phyloP scores from a whole-genome alignment of 2,113 vertebrate species.

The Cephalopterus ornatus region DNA sequence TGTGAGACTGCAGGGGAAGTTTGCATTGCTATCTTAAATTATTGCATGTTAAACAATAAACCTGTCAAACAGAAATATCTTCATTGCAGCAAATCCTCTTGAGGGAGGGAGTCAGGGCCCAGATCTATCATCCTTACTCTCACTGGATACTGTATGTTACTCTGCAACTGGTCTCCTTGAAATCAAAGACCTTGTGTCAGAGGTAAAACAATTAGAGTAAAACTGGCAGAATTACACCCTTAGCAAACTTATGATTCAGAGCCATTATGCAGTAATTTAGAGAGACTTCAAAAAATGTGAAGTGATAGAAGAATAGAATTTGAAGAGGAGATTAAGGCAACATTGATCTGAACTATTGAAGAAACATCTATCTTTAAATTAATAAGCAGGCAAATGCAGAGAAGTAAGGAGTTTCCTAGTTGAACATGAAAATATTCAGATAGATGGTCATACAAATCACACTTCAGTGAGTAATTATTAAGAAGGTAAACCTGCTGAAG shows the following conservation, averaged over 20 bases:
- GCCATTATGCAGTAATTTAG: not conserved
- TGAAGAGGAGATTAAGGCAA: not conserved
- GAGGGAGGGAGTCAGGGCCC: not conserved
- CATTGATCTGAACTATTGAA: not conserved
- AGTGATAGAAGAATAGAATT: not conserved
- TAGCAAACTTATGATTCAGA: not conserved
- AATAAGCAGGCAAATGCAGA: not conserved
- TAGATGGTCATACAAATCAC: not conserved
- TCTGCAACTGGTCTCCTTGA: not conserved
- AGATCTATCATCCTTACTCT: not conserved
- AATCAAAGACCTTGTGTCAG: not conserved
- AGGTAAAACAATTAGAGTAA: not conserved
- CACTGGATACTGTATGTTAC: not conserved
- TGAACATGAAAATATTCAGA: not conserved
- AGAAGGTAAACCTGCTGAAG: conserved; percentile 28
- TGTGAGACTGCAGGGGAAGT: not conserved
- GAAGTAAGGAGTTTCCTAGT: not conserved
- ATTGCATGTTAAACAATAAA: conserved; percentile 50
- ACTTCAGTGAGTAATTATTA: not conserved
- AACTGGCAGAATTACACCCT: not conserved
- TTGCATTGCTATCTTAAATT: conserved; percentile 30
- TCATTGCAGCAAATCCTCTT: conserved; percentile 14
- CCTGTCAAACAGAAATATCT: conserved; percentile 33
- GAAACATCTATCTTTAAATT: not conserved
- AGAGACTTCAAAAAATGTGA: not conserved